Evolutionary conservation across 2,113 vertebrate genomes (phyloP), one percentile per base, ranked within the genome.

Genomic region (Ictidomys tridecemlineatus): DNA sequence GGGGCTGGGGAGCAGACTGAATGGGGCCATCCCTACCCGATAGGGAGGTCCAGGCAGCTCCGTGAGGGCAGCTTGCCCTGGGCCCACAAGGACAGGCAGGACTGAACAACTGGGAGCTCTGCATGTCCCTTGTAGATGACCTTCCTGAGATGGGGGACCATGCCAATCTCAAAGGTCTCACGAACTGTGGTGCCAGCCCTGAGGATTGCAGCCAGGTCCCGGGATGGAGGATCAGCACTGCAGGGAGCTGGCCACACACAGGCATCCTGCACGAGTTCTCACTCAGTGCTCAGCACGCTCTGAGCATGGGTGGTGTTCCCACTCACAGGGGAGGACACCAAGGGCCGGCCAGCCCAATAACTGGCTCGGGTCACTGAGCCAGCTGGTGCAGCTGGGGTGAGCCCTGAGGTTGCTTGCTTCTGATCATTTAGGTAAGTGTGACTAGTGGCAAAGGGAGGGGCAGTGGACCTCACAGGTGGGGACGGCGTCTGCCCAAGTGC

Each of bases 151-250:
- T 53, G 67, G 22, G 74, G 24, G 61, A 22, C 56, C 79, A 86
- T 97, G 95, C 95, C 97, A 97, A 97, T 96, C 95, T 96, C 97
- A 94, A 95, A 16, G 92, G 63, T 65, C 94, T 85, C 0, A 0
- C 72, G 88, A 95, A 94, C 94, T 96, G 93, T 96, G 94, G 93
- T 92, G 97, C 56, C 96, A 86, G 32, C 83, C 95, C 92, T 85
- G 65, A 97, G 96, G 92, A 95, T 92, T 92, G 85, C 58, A 91
- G 73, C 93, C 82, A 88, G 96, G 88, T 92, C 96, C 80, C 89
- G 87, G 89, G 67, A 93, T 74, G 1, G 32, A 26, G 5, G 72
- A 4, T 17, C 5, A 20, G 34, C 5, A 0, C 26, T 16, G 12
- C n/a, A 18, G 56, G 2, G 56, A 30, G 48, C 58, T 6, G 5